Conservation (phyloP, 2,797 vertebrate genomes). For the Mallotus villosus region DNA sequence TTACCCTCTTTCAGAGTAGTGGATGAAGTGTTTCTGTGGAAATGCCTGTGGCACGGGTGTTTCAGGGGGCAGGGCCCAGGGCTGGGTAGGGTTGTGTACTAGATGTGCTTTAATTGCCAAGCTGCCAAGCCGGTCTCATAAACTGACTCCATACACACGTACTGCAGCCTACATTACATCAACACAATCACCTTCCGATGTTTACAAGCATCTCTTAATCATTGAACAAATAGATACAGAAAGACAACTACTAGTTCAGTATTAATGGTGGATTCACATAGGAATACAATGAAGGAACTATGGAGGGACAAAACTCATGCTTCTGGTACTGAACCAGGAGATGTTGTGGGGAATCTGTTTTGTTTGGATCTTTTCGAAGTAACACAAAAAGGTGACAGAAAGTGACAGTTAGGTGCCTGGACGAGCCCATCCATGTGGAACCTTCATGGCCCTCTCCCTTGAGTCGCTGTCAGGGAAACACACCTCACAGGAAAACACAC, state of each 20-base stretch:
- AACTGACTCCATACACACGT: conserved; percentile 13
- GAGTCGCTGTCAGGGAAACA: neutral
- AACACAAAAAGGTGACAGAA: conserved; percentile 21
- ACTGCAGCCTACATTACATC: neutral
- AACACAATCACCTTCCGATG: conserved; percentile 18
- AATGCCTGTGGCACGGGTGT: conserved; percentile 61
- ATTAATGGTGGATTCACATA: too few species aligned
- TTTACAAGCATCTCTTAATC: neutral
- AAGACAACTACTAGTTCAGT: too few species aligned
- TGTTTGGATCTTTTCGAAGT: conserved; percentile 40
- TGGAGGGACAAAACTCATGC: too few species aligned
- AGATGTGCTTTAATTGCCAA: conserved; percentile 55
- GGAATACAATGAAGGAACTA: too few species aligned
- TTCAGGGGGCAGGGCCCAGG: conserved; percentile 45
- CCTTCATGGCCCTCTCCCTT: conserved; percentile 19
- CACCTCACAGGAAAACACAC: conserved; percentile 15
- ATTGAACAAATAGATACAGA: neutral
- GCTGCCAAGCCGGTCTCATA: conserved; percentile 31
- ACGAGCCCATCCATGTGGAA: conserved; percentile 45
- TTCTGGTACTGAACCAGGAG: neutral
- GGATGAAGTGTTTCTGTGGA: conserved; percentile 52
- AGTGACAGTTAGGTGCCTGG: conserved; percentile 25
- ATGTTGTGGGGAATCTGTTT: conserved; percentile 7
- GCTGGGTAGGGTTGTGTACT: conserved; percentile 47
- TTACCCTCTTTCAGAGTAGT: conserved; percentile 15